Conservation (phyloP, 2,113 vertebrate species). For the Nanorana parkeri region DNA sequence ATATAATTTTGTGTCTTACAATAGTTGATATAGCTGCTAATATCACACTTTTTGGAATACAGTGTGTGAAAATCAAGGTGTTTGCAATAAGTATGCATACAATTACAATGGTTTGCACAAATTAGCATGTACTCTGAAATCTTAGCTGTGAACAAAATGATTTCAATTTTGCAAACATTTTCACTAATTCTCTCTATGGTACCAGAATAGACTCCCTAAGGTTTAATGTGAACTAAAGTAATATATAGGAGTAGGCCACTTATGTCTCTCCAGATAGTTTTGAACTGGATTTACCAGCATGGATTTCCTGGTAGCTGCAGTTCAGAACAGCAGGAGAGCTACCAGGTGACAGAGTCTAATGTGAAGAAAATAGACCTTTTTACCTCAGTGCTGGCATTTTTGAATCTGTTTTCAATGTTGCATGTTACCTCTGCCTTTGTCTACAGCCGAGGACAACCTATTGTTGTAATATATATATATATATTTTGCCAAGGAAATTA, state of each 20-base stretch:
- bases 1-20: slow-evolving; percentile 63
- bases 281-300: slow-evolving; percentile 6
- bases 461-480: slow-evolving; percentile 49
- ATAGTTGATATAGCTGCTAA: slow-evolving; percentile 60
- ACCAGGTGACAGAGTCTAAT: background rate
- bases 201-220: slow-evolving; percentile 59
- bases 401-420: slow-evolving; percentile 43
- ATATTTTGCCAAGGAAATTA: slow-evolving; percentile 52
- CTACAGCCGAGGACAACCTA: slow-evolving; percentile 35
- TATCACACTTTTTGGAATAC: slow-evolving; percentile 63
- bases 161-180: slow-evolving; percentile 77
- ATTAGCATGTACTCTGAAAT: slow-evolving; percentile 60
- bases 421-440: slow-evolving; percentile 52
- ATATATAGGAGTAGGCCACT: slow-evolving; percentile 9
- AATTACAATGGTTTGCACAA: slow-evolving; percentile 60
- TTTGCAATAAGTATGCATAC: slow-evolving; percentile 65
- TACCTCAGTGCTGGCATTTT: slow-evolving; percentile 61
- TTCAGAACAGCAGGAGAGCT: background rate
- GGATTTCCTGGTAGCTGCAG: background rate
- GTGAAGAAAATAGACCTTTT: slow-evolving; percentile 35
- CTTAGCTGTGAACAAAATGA: slow-evolving; percentile 56
- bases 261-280: background rate
- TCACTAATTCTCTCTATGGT: slow-evolving; percentile 67
- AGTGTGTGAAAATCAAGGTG: slow-evolving; percentile 60
- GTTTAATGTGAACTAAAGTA: slow-evolving; percentile 58